phyloP scores from a whole-genome alignment of 1,140 invertebrate genomes.

The Solen grandis region DNA sequence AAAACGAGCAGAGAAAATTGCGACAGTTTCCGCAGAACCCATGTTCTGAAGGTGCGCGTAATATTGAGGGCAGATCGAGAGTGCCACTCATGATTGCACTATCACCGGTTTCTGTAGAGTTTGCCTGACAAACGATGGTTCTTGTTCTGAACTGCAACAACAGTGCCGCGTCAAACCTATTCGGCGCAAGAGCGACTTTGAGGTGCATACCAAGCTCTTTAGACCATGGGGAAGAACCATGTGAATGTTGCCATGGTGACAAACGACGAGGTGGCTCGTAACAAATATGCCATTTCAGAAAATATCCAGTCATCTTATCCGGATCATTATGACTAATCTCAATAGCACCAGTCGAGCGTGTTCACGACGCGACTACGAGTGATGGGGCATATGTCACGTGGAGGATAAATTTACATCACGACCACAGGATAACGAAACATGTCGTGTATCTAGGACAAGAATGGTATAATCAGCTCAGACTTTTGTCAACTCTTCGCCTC shows the following conservation, averaged over 20 bases:
- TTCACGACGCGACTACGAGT: slow-evolving; percentile 35
- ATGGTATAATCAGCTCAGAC: slow-evolving; percentile 29
- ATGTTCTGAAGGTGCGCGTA: slow-evolving; percentile 17
- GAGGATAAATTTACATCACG: slow-evolving; percentile 28
- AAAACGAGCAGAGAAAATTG: not conserved
- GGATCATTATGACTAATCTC: slow-evolving; percentile 1
- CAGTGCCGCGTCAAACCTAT: slow-evolving; percentile 31
- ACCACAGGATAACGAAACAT: slow-evolving; percentile 45
- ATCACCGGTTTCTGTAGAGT: slow-evolving; percentile 45
- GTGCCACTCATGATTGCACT: slow-evolving; percentile 37
- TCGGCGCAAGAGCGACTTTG: slow-evolving; percentile 29
- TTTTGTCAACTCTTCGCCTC: slow-evolving; percentile 38
- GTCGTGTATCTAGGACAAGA: slow-evolving; percentile 20
- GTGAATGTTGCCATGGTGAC: slow-evolving; percentile 43
- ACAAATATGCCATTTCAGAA: slow-evolving; percentile 37
- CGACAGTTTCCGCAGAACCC: slow-evolving; percentile 1
- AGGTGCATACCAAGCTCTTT: slow-evolving; percentile 5
- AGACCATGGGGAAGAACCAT: slow-evolving; percentile 41
- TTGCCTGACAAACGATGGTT: slow-evolving; percentile 18
- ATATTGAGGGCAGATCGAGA: slow-evolving; percentile 20
- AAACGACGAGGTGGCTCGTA: slow-evolving; percentile 39
- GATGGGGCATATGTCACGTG: slow-evolving; percentile 43
- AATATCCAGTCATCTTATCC: slow-evolving; percentile 44
- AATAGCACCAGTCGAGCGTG: slow-evolving; percentile 32
- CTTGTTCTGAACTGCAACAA: slow-evolving; percentile 42